Evolutionary conservation across 2,797 vertebrate genomes (phyloP).

Genomic region (Hephaestus fuliginosus): DNA sequence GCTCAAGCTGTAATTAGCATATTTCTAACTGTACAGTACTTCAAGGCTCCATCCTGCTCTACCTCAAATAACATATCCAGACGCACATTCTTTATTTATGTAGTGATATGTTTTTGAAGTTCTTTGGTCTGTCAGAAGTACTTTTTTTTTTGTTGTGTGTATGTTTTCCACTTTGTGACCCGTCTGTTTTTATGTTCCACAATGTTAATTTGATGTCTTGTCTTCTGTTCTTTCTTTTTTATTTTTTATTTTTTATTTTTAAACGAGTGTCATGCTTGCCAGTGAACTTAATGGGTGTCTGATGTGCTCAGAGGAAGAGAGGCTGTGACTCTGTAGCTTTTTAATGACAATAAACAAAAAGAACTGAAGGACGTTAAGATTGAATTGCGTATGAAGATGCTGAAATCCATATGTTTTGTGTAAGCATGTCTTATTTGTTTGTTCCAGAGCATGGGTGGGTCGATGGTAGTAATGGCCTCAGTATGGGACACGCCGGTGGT

Average conservation of each 20-base stretch:
- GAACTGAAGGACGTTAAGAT: slow-evolving; percentile 44
- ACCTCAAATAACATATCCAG: slow-evolving; percentile 78
- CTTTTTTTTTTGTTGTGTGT: slow-evolving; percentile 15
- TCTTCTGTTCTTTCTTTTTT: slow-evolving; percentile 23
- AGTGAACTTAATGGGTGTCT: slow-evolving; percentile 62
- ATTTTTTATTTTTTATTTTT: no score
- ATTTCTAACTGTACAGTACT: slow-evolving; percentile 5
- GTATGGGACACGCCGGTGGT: slow-evolving; percentile 49
- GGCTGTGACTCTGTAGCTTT: slow-evolving; percentile 53
- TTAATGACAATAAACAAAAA: slow-evolving; percentile 70
- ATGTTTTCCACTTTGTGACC: slow-evolving; percentile 35
- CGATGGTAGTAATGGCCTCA: slow-evolving; percentile 66
- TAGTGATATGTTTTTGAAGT: slow-evolving; percentile 32
- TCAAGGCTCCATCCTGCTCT: slow-evolving; percentile 59
- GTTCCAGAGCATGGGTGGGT: slow-evolving; percentile 56
- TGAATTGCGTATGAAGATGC: slow-evolving; percentile 41
- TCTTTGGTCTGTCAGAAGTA: slow-evolving; percentile 37
- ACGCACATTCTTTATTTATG: slow-evolving; percentile 32
- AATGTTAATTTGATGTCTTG: slow-evolving; percentile 38
- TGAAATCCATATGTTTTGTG: slow-evolving; percentile 64
- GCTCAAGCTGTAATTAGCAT: slow-evolving; percentile 9
- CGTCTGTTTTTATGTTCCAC: slow-evolving; percentile 29
- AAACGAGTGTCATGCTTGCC: slow-evolving; percentile 45
- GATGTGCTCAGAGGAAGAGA: slow-evolving; percentile 50
- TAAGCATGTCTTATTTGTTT: slow-evolving; percentile 61